These are phyloP conservation scores for Pyrgilauda ruficollis DNA, from an alignment of 2,113 vertebrate species.

Conservation along the genomic window DNA sequence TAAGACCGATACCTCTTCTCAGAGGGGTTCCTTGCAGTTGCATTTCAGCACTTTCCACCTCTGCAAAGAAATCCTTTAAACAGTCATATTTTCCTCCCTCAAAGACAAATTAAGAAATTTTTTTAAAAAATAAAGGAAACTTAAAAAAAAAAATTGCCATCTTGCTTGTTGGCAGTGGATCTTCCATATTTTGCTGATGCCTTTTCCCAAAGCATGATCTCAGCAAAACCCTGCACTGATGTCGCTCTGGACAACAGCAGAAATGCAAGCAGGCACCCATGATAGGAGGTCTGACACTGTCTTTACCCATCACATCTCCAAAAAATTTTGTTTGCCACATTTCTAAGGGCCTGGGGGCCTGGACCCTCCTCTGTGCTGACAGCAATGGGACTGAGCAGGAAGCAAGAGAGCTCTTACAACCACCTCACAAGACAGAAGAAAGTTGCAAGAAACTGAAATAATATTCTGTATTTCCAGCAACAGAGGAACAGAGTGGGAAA, in stretches of 20 bases:
- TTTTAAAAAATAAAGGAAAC: not conserved
- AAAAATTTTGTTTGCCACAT: not conserved
- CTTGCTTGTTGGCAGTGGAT: not conserved
- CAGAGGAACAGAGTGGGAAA: not conserved
- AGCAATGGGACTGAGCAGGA: not conserved
- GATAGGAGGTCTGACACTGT: not conserved
- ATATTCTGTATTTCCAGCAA: not conserved
- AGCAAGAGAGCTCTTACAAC: not conserved
- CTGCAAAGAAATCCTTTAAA: conserved; percentile 31
- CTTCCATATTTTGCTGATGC: not conserved
- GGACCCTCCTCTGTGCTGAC: not conserved
- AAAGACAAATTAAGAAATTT: not conserved
- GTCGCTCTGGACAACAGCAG: not conserved
- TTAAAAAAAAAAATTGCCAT: not conserved
- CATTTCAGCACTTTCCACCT: conserved; percentile 52
- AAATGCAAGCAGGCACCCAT: not conserved
- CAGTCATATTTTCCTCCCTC: not conserved
- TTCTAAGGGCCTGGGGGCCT: not conserved
- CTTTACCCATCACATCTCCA: not conserved
- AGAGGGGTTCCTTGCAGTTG: conserved; percentile 53
- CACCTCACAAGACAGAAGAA: not conserved
- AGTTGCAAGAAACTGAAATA: not conserved
- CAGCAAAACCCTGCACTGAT: not conserved
- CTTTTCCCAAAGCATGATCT: not conserved
- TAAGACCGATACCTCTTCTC: conserved; percentile 16